These are phyloP conservation scores for Gasterosteus nipponicus DNA, from an alignment of 2,113 vertebrate genomes.

Conservation along the genomic window DNA sequence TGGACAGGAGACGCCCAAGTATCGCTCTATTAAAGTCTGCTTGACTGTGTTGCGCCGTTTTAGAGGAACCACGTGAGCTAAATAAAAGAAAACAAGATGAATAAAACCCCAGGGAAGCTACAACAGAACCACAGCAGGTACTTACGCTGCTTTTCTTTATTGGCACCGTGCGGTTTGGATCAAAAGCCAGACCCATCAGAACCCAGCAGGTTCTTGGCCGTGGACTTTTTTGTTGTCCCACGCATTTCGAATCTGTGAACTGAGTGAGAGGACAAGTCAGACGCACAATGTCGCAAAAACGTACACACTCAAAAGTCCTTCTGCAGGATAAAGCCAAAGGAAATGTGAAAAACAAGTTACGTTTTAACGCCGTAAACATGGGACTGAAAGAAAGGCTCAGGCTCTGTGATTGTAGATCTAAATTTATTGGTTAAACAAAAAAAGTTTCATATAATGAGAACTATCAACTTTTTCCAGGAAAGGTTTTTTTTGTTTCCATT, in stretches of 20 bases:
- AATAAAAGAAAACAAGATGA: too few relatives aligned
- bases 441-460: too few relatives aligned
- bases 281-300: not conserved
- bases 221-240: constrained; percentile 89
- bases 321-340: not conserved
- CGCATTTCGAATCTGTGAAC: constrained; percentile 88
- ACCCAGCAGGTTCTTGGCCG: constrained; percentile 87
- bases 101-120: not conserved
- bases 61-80: too few relatives aligned
- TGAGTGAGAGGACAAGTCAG: constrained; percentile 39
- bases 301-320: fast-evolving
- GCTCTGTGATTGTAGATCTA: not conserved
- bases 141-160: constrained; percentile 75
- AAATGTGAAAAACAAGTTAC: not conserved
- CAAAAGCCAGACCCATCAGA: constrained; percentile 88
- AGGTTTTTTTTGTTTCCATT: too few relatives aligned
- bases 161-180: constrained; percentile 87
- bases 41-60: too few relatives aligned
- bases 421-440: not conserved
- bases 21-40: too few relatives aligned
- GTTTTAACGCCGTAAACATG: not conserved
- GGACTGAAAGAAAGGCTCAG: not conserved
- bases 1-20: too few relatives aligned
- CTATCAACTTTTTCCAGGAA: too few relatives aligned
- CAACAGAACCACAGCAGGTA: not conserved